These are phyloP conservation scores for Carassius carassius DNA, from an alignment of 2,113 vertebrate genomes.

Conservation along the genomic window DNA sequence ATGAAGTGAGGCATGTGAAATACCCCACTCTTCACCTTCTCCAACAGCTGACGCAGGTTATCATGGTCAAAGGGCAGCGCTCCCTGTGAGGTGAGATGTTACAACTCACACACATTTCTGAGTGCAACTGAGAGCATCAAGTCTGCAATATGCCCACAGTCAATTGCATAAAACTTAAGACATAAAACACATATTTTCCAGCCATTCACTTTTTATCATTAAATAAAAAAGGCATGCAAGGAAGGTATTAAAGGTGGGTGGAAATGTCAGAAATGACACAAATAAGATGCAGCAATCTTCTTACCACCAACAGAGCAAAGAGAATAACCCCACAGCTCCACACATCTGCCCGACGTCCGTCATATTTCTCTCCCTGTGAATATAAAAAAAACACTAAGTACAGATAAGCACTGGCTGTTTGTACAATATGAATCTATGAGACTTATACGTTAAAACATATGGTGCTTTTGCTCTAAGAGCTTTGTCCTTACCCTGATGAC, in stretches of 20 bases:
- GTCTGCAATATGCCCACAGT: not conserved
- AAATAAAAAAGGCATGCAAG: not conserved
- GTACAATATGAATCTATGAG: not conserved
- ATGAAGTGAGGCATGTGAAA: conserved; percentile 95
- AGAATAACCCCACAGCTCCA: conserved; percentile 94
- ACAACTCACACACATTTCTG: conserved; percentile 19
- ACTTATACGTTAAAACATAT: not conserved
- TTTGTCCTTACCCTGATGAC: conserved; percentile 86
- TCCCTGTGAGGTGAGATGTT: conserved; percentile 70
- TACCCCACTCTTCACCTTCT: conserved; percentile 91
- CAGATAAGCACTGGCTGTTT: conserved; percentile 1
- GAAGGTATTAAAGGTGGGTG: not conserved
- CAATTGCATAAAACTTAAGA: not conserved
- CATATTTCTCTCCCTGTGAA: conserved; percentile 86
- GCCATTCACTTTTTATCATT: not conserved
- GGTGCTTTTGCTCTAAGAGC: conserved; percentile 13
- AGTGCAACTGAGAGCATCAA: not conserved
- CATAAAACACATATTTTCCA: not conserved
- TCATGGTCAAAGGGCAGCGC: conserved; percentile 91
- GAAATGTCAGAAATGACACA: not conserved
- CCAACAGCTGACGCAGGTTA: conserved; percentile 90
- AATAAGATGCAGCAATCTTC: conserved; percentile 31
- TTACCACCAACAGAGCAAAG: conserved; percentile 87
- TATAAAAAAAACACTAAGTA: conserved; percentile 22
- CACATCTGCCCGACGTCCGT: conserved; percentile 87